Conservation (phyloP, 2,888 invertebrate species). For the Chloroclystis v-ata region DNA sequence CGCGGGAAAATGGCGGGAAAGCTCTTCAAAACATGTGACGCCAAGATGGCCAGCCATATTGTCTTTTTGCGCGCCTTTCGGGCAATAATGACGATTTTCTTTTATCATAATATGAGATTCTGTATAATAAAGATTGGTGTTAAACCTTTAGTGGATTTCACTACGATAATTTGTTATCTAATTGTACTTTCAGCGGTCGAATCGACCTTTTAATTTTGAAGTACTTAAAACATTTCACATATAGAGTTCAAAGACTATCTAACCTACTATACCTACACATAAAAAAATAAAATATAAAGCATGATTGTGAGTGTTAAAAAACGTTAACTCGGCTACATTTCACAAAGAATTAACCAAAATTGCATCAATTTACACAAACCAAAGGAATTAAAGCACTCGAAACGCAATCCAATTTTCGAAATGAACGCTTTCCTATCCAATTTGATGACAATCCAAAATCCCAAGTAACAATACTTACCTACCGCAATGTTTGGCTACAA, state of each 20-base stretch:
- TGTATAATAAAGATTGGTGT: not conserved
- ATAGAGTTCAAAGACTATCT: too few relatives aligned
- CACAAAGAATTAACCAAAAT: not conserved
- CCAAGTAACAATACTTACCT: constrained; percentile 35
- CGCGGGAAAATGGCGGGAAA: constrained; percentile 25
- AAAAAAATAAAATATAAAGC: too few relatives aligned
- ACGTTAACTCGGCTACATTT: too few relatives aligned
- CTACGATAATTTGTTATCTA: too few relatives aligned
- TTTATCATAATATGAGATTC: not conserved
- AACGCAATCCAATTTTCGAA: constrained; percentile 26
- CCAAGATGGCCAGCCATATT: constrained; percentile 30
- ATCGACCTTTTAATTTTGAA: too few relatives aligned
- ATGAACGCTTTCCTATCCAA: constrained; percentile 36
- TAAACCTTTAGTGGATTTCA: too few relatives aligned
- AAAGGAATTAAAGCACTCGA: constrained; percentile 26
- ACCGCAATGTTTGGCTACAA: constrained; percentile 36
- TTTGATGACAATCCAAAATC: constrained; percentile 35
- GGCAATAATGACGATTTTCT: not conserved
- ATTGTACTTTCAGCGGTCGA: too few relatives aligned
- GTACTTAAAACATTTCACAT: too few relatives aligned
- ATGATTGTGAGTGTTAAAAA: too few relatives aligned
- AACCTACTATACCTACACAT: too few relatives aligned
- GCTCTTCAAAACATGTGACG: constrained; percentile 32
- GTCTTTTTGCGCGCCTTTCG: constrained; percentile 17
- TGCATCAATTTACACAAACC: constrained; percentile 8